Percentiles rank a stretch among this genome's conserved stretches.
phyloP scores from a whole-genome alignment of 2,113 vertebrate genomes.

The Promerops cafer region DNA sequence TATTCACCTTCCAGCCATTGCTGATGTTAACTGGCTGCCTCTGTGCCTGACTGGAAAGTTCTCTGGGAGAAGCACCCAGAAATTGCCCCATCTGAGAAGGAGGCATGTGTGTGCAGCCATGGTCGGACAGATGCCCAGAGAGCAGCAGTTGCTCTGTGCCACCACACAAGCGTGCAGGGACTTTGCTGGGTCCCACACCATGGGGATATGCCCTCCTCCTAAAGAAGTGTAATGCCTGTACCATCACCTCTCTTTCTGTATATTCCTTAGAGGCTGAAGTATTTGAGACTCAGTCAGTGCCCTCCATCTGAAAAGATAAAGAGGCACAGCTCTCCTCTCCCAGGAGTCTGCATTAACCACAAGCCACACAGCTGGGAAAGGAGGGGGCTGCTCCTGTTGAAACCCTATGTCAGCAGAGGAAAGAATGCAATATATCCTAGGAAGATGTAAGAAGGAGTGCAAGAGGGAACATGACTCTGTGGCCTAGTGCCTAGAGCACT shows the following conservation, averaged over 20 bases:
- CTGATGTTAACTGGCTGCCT: not conserved
- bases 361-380: slow-evolving; percentile 21
- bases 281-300: not conserved
- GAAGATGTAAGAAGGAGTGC: not conserved
- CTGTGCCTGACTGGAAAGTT: not conserved
- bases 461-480: slow-evolving; percentile 52
- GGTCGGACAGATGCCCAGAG: not conserved
- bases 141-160: not conserved
- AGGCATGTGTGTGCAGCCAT: rapidly evolving
- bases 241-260: not conserved
- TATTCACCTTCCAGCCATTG: rapidly evolving
- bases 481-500: slow-evolving; percentile 22
- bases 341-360: not conserved
- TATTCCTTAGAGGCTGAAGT: not conserved
- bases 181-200: rapidly evolving
- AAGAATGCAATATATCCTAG: slow-evolving; percentile 13
- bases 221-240: not conserved
- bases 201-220: not conserved
- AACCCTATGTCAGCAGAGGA: not conserved
- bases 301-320: not conserved
- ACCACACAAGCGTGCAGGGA: not conserved
- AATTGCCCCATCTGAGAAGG: not conserved
- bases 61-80: not conserved
- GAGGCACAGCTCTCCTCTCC: not conserved
- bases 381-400: slow-evolving; percentile 13